Conservation (phyloP, 2,888 invertebrate genomes). For the Lasiommata megera region DNA sequence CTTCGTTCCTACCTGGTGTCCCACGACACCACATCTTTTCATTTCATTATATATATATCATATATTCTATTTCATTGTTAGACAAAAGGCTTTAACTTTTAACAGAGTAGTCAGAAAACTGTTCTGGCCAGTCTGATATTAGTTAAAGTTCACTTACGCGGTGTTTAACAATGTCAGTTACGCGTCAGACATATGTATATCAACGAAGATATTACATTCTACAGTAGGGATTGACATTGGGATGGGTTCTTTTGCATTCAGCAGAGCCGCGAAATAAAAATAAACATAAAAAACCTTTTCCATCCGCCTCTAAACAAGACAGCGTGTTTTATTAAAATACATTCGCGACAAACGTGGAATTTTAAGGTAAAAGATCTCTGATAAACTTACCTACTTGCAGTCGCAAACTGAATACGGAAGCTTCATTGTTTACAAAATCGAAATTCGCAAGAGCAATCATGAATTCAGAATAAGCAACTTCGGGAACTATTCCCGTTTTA, state of each 20-base stretch:
- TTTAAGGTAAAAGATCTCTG: constrained; percentile 22
- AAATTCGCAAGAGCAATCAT: constrained; percentile 24
- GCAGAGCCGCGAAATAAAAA: constrained; percentile 4
- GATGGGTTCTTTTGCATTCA: neutral
- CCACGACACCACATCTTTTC: too few relatives aligned
- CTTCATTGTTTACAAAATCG: constrained; percentile 24
- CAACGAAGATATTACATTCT: neutral
- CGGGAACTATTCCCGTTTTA: constrained; percentile 15
- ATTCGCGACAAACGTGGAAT: constrained; percentile 20
- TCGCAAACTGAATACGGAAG: constrained; percentile 24
- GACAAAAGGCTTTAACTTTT: too few relatives aligned
- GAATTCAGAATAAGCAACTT: constrained; percentile 23
- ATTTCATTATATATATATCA: too few relatives aligned
- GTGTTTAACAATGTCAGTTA: neutral
- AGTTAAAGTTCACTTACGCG: neutral
- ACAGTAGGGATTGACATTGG: neutral
- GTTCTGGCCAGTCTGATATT: too few relatives aligned
- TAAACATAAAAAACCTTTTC: constrained; percentile 12
- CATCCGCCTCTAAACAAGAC: constrained; percentile 11
- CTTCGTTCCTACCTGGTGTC: too few relatives aligned
- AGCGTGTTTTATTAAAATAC: constrained; percentile 19
- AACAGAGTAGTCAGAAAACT: too few relatives aligned
- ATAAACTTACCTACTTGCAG: constrained; percentile 21
- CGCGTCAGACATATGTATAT: too few relatives aligned
- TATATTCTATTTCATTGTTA: too few relatives aligned